These are phyloP conservation scores for Cololabis saira DNA, from an alignment of 2,113 vertebrate genomes.

Conservation along the genomic window DNA sequence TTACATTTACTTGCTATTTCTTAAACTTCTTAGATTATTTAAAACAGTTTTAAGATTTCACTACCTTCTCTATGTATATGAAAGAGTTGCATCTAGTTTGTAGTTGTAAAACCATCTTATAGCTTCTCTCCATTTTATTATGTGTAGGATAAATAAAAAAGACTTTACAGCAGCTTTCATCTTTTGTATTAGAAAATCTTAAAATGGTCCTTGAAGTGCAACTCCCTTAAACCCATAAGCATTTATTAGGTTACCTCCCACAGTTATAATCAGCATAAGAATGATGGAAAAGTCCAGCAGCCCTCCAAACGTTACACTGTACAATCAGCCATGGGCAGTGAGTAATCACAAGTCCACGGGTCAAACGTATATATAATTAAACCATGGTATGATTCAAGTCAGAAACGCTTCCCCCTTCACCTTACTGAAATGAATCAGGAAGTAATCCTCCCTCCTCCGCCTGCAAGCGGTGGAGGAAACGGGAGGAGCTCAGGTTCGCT, in stretches of 20 bases:
- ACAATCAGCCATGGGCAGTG: constrained; percentile 33
- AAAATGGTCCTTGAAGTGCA: background rate
- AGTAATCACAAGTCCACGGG: constrained; percentile 43
- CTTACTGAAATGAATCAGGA: constrained; percentile 59
- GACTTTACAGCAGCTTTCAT: no score
- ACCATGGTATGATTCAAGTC: constrained; percentile 60
- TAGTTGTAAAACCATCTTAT: no score
- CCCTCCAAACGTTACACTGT: constrained; percentile 31
- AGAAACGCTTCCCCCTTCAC: constrained; percentile 56
- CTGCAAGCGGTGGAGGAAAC: constrained; percentile 62
- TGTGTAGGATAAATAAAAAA: no score
- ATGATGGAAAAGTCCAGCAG: constrained; percentile 42
- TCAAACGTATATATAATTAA: constrained; percentile 66
- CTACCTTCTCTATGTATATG: no score
- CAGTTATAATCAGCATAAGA: constrained; percentile 15
- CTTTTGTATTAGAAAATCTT: no score
- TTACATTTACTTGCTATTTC: no score
- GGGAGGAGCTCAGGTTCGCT: constrained; percentile 59
- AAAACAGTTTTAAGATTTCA: no score
- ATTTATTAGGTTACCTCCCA: constrained; percentile 6
- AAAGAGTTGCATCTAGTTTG: no score
- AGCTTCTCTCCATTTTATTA: no score
- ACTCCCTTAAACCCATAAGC: constrained; percentile 2
- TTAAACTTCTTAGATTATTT: no score
- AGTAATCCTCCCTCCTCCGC: constrained; percentile 52